Conservation (phyloP, 2,113 vertebrate genomes). For the Hyla sarda region DNA sequence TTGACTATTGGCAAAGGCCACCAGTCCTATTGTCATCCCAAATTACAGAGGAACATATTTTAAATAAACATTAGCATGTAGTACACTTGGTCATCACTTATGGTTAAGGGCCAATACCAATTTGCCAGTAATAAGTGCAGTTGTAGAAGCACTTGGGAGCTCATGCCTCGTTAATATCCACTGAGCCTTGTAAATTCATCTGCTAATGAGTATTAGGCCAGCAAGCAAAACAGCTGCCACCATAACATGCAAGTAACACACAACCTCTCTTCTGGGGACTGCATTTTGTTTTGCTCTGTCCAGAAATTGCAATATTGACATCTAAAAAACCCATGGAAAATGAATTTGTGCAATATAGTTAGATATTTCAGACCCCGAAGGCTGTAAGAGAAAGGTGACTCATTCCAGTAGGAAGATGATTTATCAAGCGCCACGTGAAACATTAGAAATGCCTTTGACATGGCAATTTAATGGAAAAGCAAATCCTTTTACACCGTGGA, state of each 20-base stretch:
- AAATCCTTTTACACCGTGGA: conserved; percentile 40
- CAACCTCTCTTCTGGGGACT: background rate
- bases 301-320: background rate
- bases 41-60: too few species aligned
- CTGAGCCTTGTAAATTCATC: background rate
- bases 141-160: background rate
- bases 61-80: too few species aligned
- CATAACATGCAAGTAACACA: background rate
- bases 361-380: conserved; percentile 7
- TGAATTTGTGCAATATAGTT: conserved; percentile 27
- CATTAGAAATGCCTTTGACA: conserved; percentile 43
- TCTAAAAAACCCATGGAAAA: conserved; percentile 13
- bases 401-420: conserved; percentile 45
- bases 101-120: background rate
- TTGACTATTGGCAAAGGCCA: background rate
- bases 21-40: background rate
- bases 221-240: background rate
- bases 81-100: background rate
- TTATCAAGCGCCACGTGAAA: conserved; percentile 25
- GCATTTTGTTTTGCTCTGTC: background rate
- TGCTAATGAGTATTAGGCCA: background rate
- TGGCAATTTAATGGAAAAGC: conserved; percentile 24
- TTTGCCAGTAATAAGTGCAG: background rate
- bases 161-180: background rate
- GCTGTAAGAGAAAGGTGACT: conserved; percentile 36